phyloP scores from a whole-genome alignment of 2,888 invertebrate species.

The Brassicogethes aeneus region DNA sequence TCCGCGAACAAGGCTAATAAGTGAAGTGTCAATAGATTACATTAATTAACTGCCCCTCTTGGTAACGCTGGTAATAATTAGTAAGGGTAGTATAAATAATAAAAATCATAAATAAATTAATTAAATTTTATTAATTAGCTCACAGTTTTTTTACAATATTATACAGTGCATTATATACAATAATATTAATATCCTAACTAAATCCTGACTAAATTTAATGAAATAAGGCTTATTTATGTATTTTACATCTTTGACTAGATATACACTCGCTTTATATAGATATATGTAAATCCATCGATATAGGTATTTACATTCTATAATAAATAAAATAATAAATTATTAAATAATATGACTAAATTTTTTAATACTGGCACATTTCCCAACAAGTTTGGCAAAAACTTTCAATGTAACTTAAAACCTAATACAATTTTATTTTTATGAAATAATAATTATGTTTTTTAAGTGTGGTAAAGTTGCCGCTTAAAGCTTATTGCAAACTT shows the following conservation, averaged over 20 bases:
- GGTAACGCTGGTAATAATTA: too few species aligned
- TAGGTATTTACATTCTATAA: not conserved
- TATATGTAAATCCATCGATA: constrained; percentile 4
- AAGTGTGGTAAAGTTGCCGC: constrained; percentile 38
- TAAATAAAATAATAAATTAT: constrained; percentile 1
- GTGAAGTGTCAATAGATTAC: too few species aligned
- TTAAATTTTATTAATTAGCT: not conserved
- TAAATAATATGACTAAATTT: not conserved
- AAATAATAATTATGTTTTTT: constrained; percentile 14
- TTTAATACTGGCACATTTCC: not conserved
- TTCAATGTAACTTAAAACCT: not conserved
- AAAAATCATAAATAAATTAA: not conserved
- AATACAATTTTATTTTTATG: not conserved
- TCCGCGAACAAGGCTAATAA: too few species aligned
- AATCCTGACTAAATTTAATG: not conserved
- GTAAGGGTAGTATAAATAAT: too few species aligned
- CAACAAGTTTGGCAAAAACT: not conserved
- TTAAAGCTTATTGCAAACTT: constrained; percentile 42
- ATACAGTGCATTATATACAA: not conserved
- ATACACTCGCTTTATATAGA: constrained; percentile 18
- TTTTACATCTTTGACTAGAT: constrained; percentile 14
- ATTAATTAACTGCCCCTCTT: too few species aligned
- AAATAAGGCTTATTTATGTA: not conserved
- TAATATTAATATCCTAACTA: not conserved
- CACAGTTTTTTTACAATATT: not conserved